A percentile compares a stretch with the other conserved stretches of the same genome.
These are phyloP conservation scores for Lophochroa leadbeateri DNA, from an alignment of 2,113 vertebrate species.

Conservation along the genomic window DNA sequence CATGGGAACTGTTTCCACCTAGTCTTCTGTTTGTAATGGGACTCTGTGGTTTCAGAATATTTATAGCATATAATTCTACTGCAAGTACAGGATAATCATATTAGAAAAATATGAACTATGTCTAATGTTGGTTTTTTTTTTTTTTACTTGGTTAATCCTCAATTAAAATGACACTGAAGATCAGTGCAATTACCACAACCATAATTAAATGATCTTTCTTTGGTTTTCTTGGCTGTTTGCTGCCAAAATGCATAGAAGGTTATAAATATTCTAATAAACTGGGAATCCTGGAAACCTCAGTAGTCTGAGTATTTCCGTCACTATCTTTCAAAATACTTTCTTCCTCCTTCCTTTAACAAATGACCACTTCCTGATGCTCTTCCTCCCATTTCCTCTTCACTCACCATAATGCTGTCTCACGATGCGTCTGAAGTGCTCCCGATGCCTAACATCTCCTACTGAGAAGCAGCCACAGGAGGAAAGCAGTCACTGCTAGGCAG, in stretches of 20 bases:
- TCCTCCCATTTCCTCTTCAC: not conserved
- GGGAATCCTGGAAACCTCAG: not conserved
- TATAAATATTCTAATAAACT: not conserved
- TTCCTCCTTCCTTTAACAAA: not conserved
- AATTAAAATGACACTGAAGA: not conserved
- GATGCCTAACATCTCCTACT: not conserved
- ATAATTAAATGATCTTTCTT: not conserved
- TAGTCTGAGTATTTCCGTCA: not conserved
- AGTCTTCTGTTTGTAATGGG: not conserved
- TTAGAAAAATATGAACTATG: not conserved
- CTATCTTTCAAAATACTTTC: not conserved
- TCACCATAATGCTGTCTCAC: not conserved
- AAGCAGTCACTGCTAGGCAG: not conserved
- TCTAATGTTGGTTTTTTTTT: not conserved
- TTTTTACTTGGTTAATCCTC: not conserved
- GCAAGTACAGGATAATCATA: not conserved
- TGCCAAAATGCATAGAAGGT: not conserved
- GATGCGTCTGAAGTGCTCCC: not conserved
- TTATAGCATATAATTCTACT: not conserved
- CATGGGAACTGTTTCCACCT: not conserved
- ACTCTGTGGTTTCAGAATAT: not conserved
- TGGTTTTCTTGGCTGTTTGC: not conserved
- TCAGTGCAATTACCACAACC: not conserved
- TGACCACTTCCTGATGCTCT: not conserved
- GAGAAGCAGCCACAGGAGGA: not conserved